Evolutionary conservation across 2,113 vertebrate genomes (phyloP).

Genomic region (Catharus bicknelli): DNA sequence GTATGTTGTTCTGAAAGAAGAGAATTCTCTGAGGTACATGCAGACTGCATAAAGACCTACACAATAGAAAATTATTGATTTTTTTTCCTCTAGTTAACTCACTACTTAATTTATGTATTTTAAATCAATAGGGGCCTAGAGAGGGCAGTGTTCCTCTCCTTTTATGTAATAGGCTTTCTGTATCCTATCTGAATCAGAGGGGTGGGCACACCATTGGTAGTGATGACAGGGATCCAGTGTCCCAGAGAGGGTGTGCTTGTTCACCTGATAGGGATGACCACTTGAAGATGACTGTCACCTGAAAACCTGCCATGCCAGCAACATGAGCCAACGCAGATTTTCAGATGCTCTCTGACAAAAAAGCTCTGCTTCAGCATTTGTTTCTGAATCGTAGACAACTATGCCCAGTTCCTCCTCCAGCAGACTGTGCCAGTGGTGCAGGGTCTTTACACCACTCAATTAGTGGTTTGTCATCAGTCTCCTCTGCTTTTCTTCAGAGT

Average conservation of each 20-base stretch:
- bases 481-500: too few relatives aligned
- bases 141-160: neutral
- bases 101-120: neutral
- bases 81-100: neutral
- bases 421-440: too few relatives aligned
- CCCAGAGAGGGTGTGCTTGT: rapidly evolving
- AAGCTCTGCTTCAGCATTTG: neutral
- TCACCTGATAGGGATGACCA: neutral
- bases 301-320: neutral
- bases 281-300: neutral
- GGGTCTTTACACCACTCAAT: too few relatives aligned
- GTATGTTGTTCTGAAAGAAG: neutral
- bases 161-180: neutral
- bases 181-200: neutral
- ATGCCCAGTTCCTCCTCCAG: neutral
- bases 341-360: neutral
- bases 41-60: neutral
- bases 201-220: neutral
- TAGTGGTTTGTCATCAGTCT: too few relatives aligned
- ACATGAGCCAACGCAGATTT: neutral
- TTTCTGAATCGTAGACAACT: neutral
- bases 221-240: rapidly evolving
- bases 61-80: neutral
- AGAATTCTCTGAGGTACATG: neutral
- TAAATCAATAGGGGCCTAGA: neutral